Evolutionary conservation across 2,113 vertebrate genomes (phyloP), one percentile per base, ranked within the genome.

Genomic region (Asarcornis scutulata): DNA sequence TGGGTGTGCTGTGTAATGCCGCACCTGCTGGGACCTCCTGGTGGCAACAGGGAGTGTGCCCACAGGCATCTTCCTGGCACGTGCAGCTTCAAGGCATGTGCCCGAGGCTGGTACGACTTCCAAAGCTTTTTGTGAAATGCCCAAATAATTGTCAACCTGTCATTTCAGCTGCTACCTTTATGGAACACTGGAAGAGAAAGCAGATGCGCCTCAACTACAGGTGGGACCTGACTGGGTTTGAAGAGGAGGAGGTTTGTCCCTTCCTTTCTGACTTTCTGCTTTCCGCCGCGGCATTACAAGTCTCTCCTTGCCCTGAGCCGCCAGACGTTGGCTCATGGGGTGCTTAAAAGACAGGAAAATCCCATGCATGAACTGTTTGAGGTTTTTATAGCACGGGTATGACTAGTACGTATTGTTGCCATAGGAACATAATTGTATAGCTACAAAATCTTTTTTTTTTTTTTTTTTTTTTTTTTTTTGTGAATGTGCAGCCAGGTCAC

Each of bases 161-260:
- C 16, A 15, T 88, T 91, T 8, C 94, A 99, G 99, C 99, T 22
- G 98, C 99, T 94, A 99, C 99, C 76, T 99, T 99, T 91, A 99
- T 99, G 99, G 99, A 99, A 82, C 99, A 99, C 97, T 99, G 99
- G 99, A 99, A 99, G 95, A 98, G 99, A 97, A 98, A 99, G 64
- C 99, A 99, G 98, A 99, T 99, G 99, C 95, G 99, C 63, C 99
- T 99, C 50, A 99, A 99, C 97, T 99, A 99, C 93, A 97, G 97
- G 97, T 99, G 99, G 99, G 99, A 99, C 98, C 97, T 99, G 96
- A 99, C 99, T 1, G 98, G 98, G 88, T 99, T 99, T 66, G 99
- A 99, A 96, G 99, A 99, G 71, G 98, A 99, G 88, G 98, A 99
- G 98, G 99, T 99, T 95, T 82, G 91, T 93, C 58, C 64, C 58